Evolutionary conservation across 2,113 vertebrate species (phyloP).

Genomic region (Dromaius novaehollandiae): DNA sequence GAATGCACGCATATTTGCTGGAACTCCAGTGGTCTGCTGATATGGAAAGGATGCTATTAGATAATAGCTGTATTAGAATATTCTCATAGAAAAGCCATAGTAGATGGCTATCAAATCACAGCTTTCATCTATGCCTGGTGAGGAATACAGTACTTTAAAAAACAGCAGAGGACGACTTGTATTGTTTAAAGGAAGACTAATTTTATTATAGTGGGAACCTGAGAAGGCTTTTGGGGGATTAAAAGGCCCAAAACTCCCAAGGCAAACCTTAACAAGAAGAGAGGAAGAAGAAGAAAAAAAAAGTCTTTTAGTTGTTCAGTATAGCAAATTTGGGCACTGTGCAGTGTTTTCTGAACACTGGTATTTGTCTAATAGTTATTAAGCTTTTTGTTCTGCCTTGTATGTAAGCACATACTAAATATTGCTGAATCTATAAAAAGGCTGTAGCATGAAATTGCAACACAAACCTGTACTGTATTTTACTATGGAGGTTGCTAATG

Average conservation of each 20-base stretch:
- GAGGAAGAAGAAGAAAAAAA: not conserved
- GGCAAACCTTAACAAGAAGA: not conserved
- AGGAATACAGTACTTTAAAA: not conserved
- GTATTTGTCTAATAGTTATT: not conserved
- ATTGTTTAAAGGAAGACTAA: not conserved
- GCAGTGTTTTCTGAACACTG: not conserved
- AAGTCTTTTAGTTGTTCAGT: not conserved
- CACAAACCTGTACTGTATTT: not conserved
- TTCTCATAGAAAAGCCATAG: not conserved
- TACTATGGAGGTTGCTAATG: not conserved
- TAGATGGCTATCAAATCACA: not conserved
- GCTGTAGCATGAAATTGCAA: not conserved
- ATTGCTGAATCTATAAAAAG: not conserved
- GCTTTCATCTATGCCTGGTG: not conserved
- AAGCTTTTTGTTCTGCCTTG: not conserved
- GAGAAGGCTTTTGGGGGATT: not conserved
- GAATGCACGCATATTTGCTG: not conserved
- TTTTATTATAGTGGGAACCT: not conserved
- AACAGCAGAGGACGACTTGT: not conserved
- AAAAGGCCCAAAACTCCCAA: not conserved
- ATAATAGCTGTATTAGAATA: not conserved
- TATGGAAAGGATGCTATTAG: too few relatives aligned
- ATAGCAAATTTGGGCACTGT: not conserved
- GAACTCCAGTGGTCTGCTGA: not conserved
- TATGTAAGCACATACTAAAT: not conserved